These are phyloP conservation scores for Syngnathus acus DNA, from an alignment of 2,797 vertebrate genomes.

Conservation along the genomic window DNA sequence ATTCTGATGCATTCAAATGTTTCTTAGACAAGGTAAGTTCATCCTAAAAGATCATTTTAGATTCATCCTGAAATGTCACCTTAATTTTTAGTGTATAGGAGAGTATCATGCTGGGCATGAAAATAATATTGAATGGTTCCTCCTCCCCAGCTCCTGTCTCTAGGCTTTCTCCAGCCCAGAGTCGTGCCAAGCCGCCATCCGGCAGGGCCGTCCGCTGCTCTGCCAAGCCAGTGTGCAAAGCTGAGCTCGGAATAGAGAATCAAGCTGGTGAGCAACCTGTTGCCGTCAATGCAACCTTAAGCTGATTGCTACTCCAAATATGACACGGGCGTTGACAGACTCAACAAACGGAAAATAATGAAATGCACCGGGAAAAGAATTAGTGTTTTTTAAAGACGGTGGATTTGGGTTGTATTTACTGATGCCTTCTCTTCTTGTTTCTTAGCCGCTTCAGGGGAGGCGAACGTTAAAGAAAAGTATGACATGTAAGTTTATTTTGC, in stretches of 20 bases:
- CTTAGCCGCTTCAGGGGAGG: constrained; percentile 36
- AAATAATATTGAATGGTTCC: constrained; percentile 24
- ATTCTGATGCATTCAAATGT: no score
- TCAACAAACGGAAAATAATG: background rate
- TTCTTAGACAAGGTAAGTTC: no score
- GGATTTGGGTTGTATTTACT: background rate
- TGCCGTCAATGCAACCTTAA: constrained; percentile 10
- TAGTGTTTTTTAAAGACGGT: background rate
- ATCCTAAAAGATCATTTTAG: no score
- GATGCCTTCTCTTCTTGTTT: constrained; percentile 11
- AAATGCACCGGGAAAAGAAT: background rate
- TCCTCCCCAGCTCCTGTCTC: constrained; percentile 35
- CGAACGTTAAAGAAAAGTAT: constrained; percentile 35
- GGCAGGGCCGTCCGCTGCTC: constrained; percentile 44
- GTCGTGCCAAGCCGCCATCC: constrained; percentile 48
- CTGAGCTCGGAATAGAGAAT: constrained; percentile 79
- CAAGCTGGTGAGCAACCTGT: constrained; percentile 56
- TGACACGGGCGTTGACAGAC: background rate
- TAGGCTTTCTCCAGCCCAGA: constrained; percentile 50
- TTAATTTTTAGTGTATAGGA: no score
- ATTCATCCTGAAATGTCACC: no score
- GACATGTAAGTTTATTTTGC: constrained; percentile 49
- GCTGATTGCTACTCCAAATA: background rate
- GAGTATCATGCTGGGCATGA: background rate
- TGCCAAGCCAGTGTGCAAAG: constrained; percentile 79